Percentiles rank a stretch among this genome's conserved stretches.
phyloP scores from a whole-genome alignment of 2,113 vertebrate genomes.

The Salvelinus fontinalis region DNA sequence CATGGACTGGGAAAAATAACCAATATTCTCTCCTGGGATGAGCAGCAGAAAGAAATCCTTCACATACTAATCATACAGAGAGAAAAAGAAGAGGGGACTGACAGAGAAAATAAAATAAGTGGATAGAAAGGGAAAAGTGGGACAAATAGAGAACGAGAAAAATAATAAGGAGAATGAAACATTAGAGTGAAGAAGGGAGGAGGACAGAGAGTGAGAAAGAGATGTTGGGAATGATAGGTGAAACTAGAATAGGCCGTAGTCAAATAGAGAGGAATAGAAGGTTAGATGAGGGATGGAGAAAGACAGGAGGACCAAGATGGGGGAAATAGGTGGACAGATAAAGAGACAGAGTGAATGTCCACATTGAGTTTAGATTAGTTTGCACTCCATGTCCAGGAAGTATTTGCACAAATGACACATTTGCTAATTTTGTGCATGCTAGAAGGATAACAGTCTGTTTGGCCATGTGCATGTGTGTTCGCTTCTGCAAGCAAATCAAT shows the following conservation, averaged over 20 bases:
- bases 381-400: slow-evolving; percentile 22
- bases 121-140: not conserved
- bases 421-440: slow-evolving; percentile 23
- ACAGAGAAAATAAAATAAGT: not conserved
- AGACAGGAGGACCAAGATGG: not conserved
- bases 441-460: slow-evolving; percentile 17
- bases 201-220: slow-evolving; percentile 4
- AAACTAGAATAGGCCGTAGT: slow-evolving; percentile 57
- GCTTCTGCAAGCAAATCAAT: slow-evolving; percentile 14
- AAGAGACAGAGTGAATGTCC: slow-evolving; percentile 17
- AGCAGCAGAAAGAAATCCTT: slow-evolving; percentile 31
- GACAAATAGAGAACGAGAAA: not conserved
- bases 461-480: not conserved
- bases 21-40: slow-evolving; percentile 37
- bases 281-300: slow-evolving; percentile 19
- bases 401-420: slow-evolving; percentile 59
- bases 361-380: slow-evolving; percentile 31
- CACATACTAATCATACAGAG: not conserved
- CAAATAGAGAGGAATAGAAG: slow-evolving; percentile 28
- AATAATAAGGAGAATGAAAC: not conserved
- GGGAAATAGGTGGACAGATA: not conserved
- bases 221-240: not conserved
- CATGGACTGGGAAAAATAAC: slow-evolving; percentile 11
- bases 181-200: too few relatives aligned
- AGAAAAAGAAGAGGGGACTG: not conserved